A percentile compares a stretch with the other conserved stretches of the same genome.
phyloP scores from a whole-genome alignment of 2,113 vertebrate genomes.

The Gallinago jamesoni region DNA sequence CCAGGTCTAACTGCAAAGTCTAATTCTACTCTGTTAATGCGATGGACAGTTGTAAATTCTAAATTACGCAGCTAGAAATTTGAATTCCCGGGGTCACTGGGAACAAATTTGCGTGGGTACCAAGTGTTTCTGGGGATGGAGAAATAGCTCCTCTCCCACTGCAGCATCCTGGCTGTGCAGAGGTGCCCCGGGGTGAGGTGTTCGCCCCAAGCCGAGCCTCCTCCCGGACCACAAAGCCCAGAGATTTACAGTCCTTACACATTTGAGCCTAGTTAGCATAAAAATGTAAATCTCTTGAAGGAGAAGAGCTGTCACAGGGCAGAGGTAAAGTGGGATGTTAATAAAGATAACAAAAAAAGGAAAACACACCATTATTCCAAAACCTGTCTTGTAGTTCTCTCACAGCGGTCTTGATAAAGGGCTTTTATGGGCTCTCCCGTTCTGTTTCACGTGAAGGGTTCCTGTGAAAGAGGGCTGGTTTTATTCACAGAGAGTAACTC shows the following conservation, averaged over 20 bases:
- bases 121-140: accelerated
- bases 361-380: neutral
- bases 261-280: neutral
- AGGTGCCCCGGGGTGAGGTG: neutral
- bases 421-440: accelerated
- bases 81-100: neutral
- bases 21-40: neutral
- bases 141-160: neutral
- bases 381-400: neutral
- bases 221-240: neutral
- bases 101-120: neutral
- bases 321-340: neutral
- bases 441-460: neutral
- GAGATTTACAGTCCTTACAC: neutral
- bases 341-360: neutral
- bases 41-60: neutral
- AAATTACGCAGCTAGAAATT: neutral
- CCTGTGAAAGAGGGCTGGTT: neutral
- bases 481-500: neutral
- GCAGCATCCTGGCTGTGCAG: neutral
- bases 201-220: neutral
- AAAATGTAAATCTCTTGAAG: neutral
- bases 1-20: too few species aligned
- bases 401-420: neutral
- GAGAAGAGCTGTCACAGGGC: neutral